Conservation (phyloP, 2,113 vertebrate species). For the Motacilla tschutschensis region DNA sequence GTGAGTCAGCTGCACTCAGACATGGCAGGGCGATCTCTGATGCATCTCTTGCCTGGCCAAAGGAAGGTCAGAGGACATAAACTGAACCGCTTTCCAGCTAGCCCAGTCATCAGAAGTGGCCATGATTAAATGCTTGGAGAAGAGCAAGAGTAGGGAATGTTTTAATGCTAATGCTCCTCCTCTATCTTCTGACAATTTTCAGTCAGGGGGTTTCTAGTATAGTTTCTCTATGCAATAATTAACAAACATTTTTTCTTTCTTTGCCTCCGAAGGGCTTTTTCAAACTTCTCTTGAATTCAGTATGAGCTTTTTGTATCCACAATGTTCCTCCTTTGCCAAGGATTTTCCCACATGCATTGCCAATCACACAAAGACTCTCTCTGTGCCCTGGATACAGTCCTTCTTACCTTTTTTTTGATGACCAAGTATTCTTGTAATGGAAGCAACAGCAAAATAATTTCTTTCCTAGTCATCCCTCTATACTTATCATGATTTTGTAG, state of each 20-base stretch:
- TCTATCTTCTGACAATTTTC: not conserved
- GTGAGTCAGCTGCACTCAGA: not conserved
- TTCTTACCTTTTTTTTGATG: not conserved
- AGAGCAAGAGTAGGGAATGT: not conserved
- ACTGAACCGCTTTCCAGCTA: not conserved
- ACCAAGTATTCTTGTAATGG: not conserved
- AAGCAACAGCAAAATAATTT: not conserved
- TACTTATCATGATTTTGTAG: not conserved
- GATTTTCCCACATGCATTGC: not conserved
- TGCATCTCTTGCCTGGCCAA: not conserved
- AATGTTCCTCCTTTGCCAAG: not conserved
- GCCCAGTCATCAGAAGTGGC: not conserved
- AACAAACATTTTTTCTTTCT: not conserved
- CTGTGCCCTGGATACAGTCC: not conserved
- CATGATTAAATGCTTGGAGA: not conserved
- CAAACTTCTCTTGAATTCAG: not conserved
- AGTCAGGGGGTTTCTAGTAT: not conserved
- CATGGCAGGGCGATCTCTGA: accelerated
- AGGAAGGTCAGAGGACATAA: not conserved
- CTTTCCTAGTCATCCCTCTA: not conserved
- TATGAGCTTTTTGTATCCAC: not conserved
- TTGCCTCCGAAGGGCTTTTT: accelerated
- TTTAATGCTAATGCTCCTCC: not conserved
- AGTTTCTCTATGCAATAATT: not conserved
- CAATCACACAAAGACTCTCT: not conserved